A percentile compares a stretch with the other conserved stretches of the same genome.
Conservation (phyloP, 2,888 invertebrate genomes). For the Aphelenchoides bicaudatus region DNA sequence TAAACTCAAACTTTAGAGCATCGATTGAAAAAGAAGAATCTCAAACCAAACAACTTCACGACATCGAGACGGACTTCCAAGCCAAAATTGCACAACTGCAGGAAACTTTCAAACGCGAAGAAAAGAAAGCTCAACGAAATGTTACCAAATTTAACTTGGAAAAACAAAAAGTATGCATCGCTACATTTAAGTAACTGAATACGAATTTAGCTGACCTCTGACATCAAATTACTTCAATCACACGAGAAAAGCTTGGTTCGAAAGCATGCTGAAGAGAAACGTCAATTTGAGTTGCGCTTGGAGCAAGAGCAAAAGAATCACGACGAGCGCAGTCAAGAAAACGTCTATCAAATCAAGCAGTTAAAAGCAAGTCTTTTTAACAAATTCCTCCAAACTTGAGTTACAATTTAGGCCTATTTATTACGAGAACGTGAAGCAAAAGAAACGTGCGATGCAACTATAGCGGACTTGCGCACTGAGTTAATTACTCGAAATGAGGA, state of each 20-base stretch:
- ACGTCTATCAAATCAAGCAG: conserved; percentile 23
- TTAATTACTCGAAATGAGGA: conserved; percentile 10
- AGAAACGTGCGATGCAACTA: conserved; percentile 2
- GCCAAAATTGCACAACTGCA: conserved; percentile 23
- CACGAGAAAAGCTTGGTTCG: conserved; percentile 1
- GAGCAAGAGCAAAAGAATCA: conserved; percentile 4
- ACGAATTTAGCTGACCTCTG: conserved; percentile 16
- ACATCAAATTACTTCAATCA: not conserved
- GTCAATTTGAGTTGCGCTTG: not conserved
- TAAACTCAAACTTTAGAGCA: conserved; percentile 21
- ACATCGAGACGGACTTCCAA: conserved; percentile 22
- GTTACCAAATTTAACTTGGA: too few relatives aligned
- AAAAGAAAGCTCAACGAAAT: too few relatives aligned
- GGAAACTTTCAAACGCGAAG: conserved; percentile 18
- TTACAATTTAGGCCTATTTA: conserved; percentile 1
- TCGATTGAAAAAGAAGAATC: conserved; percentile 29
- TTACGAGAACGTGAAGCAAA: conserved; percentile 21
- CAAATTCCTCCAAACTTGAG: not conserved
- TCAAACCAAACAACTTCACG: not conserved
- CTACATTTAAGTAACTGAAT: not conserved
- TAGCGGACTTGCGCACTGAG: conserved; percentile 11
- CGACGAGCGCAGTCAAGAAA: conserved; percentile 22
- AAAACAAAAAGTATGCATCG: conserved; percentile 10
- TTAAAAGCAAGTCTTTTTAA: conserved; percentile 18
- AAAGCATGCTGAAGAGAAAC: not conserved